These are phyloP conservation scores for Acrossocheilus wenchowensis DNA, from an alignment of 2,797 vertebrate genomes.

Conservation along the genomic window DNA sequence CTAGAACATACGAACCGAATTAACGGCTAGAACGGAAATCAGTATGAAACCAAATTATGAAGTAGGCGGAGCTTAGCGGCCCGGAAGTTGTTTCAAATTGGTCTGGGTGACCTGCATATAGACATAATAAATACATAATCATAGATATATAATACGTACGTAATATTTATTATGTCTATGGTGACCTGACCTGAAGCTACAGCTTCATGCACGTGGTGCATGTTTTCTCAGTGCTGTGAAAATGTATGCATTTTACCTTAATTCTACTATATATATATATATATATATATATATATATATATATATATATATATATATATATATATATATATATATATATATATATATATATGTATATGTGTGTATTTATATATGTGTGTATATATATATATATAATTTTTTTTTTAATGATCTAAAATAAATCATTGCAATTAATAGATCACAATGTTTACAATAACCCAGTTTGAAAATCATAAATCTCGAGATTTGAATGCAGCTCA, in stretches of 20 bases:
- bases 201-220: not conserved
- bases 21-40: not conserved
- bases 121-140: no score
- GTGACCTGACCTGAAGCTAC: not conserved
- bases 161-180: no score
- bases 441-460: not conserved
- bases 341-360: no score
- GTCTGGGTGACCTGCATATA: not conserved
- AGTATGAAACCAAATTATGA: accelerated
- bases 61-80: not conserved
- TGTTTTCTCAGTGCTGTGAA: not conserved
- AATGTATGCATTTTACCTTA: not conserved
- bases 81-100: not conserved
- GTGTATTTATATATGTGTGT: no score
- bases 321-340: no score
- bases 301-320: no score
- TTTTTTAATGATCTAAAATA: no score
- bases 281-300: no score
- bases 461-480: not conserved
- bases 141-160: no score
- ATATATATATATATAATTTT: no score
- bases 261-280: no score
- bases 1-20: not conserved
- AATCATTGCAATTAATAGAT: not conserved
- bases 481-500: not conserved